Evolutionary conservation across 2,797 vertebrate species (phyloP), one percentile per base, ranked within the genome.

Genomic region (Paramormyrops hopkinsi): DNA sequence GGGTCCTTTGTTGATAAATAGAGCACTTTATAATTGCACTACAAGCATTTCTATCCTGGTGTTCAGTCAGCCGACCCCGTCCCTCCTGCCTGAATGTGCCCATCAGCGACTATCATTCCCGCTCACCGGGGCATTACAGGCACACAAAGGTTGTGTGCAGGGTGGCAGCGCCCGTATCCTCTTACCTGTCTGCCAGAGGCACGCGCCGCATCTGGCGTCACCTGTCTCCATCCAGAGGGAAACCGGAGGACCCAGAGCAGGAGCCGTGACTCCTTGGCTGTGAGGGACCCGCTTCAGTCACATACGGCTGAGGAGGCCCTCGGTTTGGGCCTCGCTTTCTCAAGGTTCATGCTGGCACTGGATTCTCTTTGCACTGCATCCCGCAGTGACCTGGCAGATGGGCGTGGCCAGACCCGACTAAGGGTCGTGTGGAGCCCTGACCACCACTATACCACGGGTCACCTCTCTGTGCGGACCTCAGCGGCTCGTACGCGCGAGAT

Each of bases 401-500:
- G 25, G 62, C 25, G 25, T 69, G 25, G 33, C 69, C 37, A 41
- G 69, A 7, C 69, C 37, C 14, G 33, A 25, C 19, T 48, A 1
- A 84, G 82, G 22, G 82, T 48, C 46, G 12, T 1, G n/a, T 22
- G 37, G 48, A 86, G 12, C 84, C 22, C 7, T 37, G 51, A 53
- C 84, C 84, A 37, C 3, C 19, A 17, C 4, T 12, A 8, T 19
- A 41, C 44, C 44, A 25, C 8, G 44, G 41, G 82, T 84, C n/a
- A 84, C 82, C 41, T 48, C 79, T 84, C 14, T 25, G 44, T 25
- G 90, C 0, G 86, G 89, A 89, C 93, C 94, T 94, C 95, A 94
- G 94, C 94, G 94, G 94, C 93, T 92, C 92, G 1, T 89, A 93
- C 92, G 93, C 85, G 91, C 93, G 91, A 92, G 93, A 93, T 92